A percentile compares a stretch with the other conserved stretches of the same genome.
Conservation (phyloP, 2,888 invertebrate species). For the Ornithoptera alexandrae region DNA sequence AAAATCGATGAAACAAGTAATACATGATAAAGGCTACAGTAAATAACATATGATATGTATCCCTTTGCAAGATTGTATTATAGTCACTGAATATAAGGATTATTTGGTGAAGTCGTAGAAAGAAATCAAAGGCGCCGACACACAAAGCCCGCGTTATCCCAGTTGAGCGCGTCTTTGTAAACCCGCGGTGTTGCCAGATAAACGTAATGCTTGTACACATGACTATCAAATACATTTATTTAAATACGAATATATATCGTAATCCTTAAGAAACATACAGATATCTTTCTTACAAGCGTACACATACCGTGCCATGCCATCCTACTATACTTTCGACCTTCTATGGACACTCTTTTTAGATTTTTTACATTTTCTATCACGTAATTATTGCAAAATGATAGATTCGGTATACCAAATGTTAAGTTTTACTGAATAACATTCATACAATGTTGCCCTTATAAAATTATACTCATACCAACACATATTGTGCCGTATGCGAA, state of each 20-base stretch:
- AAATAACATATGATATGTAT: background rate
- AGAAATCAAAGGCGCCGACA: conserved; percentile 25
- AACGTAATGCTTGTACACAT: conserved; percentile 52
- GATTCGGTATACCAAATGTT: too few relatives aligned
- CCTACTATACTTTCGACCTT: background rate
- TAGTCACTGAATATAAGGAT: conserved; percentile 14
- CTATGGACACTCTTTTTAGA: background rate
- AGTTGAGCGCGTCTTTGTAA: conserved; percentile 62
- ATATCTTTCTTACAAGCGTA: background rate
- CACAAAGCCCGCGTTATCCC: conserved; percentile 67
- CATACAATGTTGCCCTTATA: too few relatives aligned
- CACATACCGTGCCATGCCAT: background rate
- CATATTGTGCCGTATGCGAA: too few relatives aligned
- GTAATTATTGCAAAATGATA: too few relatives aligned
- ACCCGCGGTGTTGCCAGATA: conserved; percentile 48
- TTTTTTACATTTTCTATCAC: too few relatives aligned
- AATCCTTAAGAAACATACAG: conserved; percentile 8
- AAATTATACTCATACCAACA: too few relatives aligned
- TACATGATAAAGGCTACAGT: background rate
- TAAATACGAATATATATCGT: conserved; percentile 11
- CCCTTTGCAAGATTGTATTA: background rate
- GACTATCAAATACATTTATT: conserved; percentile 33
- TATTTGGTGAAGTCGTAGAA: conserved; percentile 23
- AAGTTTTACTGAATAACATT: too few relatives aligned
- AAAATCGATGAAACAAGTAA: too few relatives aligned